Conservation (phyloP, 2,888 invertebrate genomes). For the Oxystoma pomonae region DNA sequence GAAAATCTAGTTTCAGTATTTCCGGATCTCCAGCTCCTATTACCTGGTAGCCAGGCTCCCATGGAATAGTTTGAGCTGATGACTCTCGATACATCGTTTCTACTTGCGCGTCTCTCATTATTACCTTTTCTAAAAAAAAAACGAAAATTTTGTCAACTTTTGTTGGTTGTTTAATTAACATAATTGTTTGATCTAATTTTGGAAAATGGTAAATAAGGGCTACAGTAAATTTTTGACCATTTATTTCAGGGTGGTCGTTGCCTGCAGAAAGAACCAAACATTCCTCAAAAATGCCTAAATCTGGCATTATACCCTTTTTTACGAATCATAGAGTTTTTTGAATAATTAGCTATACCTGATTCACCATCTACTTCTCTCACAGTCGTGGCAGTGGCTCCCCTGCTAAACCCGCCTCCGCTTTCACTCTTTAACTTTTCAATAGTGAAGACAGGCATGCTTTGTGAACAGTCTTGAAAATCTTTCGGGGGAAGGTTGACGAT, state of each 20-base stretch:
- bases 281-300: too few relatives aligned
- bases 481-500: slow-evolving; percentile 30
- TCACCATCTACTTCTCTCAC: background rate
- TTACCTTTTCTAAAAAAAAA: background rate
- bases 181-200: too few relatives aligned
- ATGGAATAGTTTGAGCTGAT: slow-evolving; percentile 72
- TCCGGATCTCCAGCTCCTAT: slow-evolving; percentile 54
- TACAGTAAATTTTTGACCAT: too few relatives aligned
- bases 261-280: too few relatives aligned
- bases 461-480: slow-evolving; percentile 24
- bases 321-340: background rate
- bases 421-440: slow-evolving; percentile 27
- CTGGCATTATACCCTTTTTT: too few relatives aligned
- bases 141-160: too few relatives aligned
- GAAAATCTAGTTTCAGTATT: slow-evolving; percentile 57
- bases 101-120: slow-evolving; percentile 37
- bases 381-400: background rate
- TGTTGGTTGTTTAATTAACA: too few relatives aligned
- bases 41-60: slow-evolving; percentile 63
- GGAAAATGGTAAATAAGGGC: too few relatives aligned
- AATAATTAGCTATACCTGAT: too few relatives aligned
- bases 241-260: too few relatives aligned
- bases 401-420: slow-evolving; percentile 10
- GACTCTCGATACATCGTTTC: slow-evolving; percentile 73
- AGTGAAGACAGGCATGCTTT: slow-evolving; percentile 30